A percentile compares a stretch with the other conserved stretches of the same genome.
These are phyloP conservation scores for Acanthacorydalis orientalis DNA, from an alignment of 2,888 invertebrate species.

Conservation along the genomic window DNA sequence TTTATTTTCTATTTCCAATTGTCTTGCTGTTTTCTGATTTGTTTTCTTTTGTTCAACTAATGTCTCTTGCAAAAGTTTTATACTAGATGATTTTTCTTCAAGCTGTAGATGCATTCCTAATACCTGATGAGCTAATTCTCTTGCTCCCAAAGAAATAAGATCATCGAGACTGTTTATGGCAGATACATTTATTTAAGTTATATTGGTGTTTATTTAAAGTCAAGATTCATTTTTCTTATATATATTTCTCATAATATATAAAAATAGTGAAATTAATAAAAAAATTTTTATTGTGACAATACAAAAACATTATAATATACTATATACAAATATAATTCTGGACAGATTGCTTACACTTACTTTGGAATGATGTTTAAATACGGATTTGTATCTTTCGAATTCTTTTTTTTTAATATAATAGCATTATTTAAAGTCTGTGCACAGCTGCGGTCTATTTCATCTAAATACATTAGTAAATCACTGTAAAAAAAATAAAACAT, in stretches of 20 bases:
- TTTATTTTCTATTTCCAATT: constrained; percentile 25
- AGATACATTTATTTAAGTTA: too few species aligned
- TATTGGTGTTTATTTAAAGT: too few species aligned
- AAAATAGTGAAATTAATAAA: too few species aligned
- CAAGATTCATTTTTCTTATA: too few species aligned
- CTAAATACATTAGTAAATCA: constrained; percentile 45
- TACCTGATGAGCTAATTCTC: constrained; percentile 42
- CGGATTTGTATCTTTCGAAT: constrained; percentile 16
- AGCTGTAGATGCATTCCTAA: constrained; percentile 41
- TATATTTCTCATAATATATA: too few species aligned
- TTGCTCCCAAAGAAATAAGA: constrained; percentile 34
- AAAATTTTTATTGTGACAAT: too few species aligned
- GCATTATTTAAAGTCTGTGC: constrained; percentile 18
- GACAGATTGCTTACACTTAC: constrained; percentile 13
- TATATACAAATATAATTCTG: too few species aligned
- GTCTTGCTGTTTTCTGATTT: constrained; percentile 22
- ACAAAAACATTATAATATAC: too few species aligned
- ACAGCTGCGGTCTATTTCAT: constrained; percentile 38
- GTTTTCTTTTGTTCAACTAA: constrained; percentile 37
- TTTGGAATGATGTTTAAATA: constrained; percentile 22
- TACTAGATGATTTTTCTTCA: constrained; percentile 41
- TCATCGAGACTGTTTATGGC: constrained; percentile 33
- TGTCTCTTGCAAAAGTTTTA: constrained; percentile 40
- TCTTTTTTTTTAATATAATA: constrained; percentile 17
- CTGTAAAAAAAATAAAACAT: constrained; percentile 25